phyloP scores from a whole-genome alignment of 2,113 vertebrate genomes.

The Laticauda colubrina region DNA sequence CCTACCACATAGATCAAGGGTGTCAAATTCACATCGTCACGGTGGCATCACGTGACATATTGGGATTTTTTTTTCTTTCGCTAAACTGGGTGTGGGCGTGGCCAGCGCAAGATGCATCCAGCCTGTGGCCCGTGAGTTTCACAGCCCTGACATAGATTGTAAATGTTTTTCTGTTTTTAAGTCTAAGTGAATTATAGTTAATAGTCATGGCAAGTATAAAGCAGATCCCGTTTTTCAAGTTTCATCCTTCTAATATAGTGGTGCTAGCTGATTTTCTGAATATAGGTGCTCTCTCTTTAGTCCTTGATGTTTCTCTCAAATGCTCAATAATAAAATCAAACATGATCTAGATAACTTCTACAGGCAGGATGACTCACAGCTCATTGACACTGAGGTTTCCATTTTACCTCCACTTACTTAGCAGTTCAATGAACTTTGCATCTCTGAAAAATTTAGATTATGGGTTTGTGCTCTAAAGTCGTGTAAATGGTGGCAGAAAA shows the following conservation, averaged over 20 bases:
- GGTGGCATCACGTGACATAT: too few species aligned
- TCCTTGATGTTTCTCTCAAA: neutral
- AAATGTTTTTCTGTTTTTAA: neutral
- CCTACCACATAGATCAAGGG: neutral
- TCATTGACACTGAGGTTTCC: neutral
- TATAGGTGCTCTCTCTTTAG: neutral
- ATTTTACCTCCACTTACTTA: neutral
- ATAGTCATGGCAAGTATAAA: neutral
- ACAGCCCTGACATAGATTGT: too few species aligned
- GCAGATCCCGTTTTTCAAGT: neutral
- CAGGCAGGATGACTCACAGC: neutral
- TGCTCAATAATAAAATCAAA: neutral
- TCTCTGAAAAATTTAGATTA: neutral
- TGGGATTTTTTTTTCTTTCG: too few species aligned
- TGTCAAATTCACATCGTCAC: too few species aligned
- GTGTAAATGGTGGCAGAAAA: neutral
- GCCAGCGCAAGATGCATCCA: too few species aligned
- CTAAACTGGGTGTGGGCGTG: too few species aligned
- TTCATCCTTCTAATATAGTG: neutral
- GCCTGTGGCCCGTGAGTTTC: too few species aligned
- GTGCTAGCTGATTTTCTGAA: neutral
- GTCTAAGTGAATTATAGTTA: neutral
- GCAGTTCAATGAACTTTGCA: neutral
- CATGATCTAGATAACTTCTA: neutral
- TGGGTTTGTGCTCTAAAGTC: neutral